phyloP scores from a whole-genome alignment of 2,797 vertebrate genomes.

The Eutrigla gurnardus region DNA sequence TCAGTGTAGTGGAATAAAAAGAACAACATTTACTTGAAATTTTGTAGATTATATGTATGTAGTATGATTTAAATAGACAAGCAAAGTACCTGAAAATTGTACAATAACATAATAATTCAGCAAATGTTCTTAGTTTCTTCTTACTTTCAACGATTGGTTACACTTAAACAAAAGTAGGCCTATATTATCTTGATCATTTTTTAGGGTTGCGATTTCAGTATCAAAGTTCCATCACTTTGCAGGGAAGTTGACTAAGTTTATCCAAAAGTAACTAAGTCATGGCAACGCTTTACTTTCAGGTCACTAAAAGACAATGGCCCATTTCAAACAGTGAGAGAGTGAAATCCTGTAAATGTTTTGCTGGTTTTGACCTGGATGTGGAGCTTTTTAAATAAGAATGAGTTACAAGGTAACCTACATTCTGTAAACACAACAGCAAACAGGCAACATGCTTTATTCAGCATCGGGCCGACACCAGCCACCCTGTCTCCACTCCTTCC shows the following conservation, averaged over 20 bases:
- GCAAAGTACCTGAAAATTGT: neutral
- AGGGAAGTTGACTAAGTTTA: neutral
- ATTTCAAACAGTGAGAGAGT: neutral
- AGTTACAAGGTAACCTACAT: slow-evolving; percentile 32
- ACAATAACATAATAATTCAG: neutral
- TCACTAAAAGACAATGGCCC: neutral
- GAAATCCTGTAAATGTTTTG: neutral
- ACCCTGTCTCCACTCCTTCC: slow-evolving; percentile 23
- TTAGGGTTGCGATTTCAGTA: no score
- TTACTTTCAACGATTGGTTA: neutral
- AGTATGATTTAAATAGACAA: neutral
- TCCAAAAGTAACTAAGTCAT: neutral
- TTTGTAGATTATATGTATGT: neutral
- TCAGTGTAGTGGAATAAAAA: neutral
- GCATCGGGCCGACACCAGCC: slow-evolving; percentile 22
- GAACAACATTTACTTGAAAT: neutral
- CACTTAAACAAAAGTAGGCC: neutral
- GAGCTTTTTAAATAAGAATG: slow-evolving; percentile 28
- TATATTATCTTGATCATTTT: neutral
- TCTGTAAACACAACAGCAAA: slow-evolving; percentile 47
- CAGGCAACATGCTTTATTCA: slow-evolving; percentile 62
- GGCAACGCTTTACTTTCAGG: neutral
- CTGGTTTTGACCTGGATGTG: neutral
- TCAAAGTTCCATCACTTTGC: neutral
- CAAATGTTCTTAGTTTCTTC: neutral